Percentiles rank a stretch among this genome's conserved stretches.
Evolutionary conservation across 2,113 vertebrate species (phyloP).

Genomic region (Laticauda colubrina): DNA sequence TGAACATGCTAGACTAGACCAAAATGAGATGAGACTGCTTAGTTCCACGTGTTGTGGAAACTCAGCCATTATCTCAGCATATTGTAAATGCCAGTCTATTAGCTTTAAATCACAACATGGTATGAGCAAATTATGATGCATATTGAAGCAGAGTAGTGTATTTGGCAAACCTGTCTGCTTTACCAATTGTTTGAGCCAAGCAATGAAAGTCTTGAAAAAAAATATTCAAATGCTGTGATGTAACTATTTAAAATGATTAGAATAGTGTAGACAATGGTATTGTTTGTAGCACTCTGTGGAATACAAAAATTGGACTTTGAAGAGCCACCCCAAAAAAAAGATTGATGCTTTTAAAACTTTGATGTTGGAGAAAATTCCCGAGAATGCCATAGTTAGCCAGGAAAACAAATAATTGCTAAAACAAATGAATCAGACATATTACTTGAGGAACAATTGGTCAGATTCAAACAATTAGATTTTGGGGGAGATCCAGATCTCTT

Average conservation of each 20-base stretch:
- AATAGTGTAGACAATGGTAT: not conserved
- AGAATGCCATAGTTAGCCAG: not conserved
- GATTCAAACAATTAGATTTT: not conserved
- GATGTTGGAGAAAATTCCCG: not conserved
- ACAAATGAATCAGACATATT: not conserved
- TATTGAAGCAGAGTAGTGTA: not conserved
- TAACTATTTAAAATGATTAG: not conserved
- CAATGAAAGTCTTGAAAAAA: not conserved
- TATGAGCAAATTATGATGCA: not conserved
- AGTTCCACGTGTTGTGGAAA: not conserved
- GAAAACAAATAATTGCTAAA: not conserved
- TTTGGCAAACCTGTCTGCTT: not conserved
- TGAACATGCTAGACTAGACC: not conserved
- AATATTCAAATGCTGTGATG: not conserved
- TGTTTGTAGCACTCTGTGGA: not conserved
- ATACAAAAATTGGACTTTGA: not conserved
- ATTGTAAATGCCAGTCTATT: not conserved
- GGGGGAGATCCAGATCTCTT: not conserved
- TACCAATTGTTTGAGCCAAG: not conserved
- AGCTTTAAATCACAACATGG: not conserved
- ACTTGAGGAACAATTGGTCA: not conserved
- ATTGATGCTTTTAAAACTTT: not conserved
- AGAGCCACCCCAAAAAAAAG: not conserved
- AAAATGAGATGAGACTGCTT: not conserved
- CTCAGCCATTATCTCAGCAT: not conserved